A percentile compares a stretch with the other conserved stretches of the same genome.
These are phyloP conservation scores for Gastrophysa polygoni DNA, from an alignment of 2,888 invertebrate genomes.

Conservation along the genomic window DNA sequence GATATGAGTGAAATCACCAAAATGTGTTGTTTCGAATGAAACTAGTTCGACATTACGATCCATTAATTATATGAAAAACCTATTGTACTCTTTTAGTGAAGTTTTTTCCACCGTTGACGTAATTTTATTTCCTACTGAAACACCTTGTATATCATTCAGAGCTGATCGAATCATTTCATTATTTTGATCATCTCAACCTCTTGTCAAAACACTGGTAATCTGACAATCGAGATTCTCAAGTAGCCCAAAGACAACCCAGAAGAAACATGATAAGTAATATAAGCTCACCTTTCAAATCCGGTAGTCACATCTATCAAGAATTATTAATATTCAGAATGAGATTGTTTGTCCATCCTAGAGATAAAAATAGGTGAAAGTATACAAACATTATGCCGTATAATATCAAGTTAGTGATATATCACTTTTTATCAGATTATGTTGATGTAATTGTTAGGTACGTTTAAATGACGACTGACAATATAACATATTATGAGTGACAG, in stretches of 20 bases:
- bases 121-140: too few species aligned
- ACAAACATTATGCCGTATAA: slow-evolving; percentile 19
- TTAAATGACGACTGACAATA: slow-evolving; percentile 15
- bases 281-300: not conserved
- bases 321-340: slow-evolving; percentile 11
- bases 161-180: too few species aligned
- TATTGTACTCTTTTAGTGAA: too few species aligned
- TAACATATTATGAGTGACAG: not conserved
- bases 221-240: not conserved
- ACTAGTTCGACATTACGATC: too few species aligned
- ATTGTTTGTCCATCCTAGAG: slow-evolving; percentile 7
- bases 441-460: slow-evolving; percentile 26
- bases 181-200: too few species aligned
- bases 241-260: not conserved
- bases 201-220: not conserved
- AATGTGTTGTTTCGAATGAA: too few species aligned
- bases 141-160: too few species aligned
- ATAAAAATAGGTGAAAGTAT: slow-evolving; percentile 22
- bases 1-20: too few species aligned
- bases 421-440: slow-evolving; percentile 25
- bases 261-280: not conserved
- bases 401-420: slow-evolving; percentile 25
- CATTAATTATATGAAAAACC: too few species aligned
- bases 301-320: slow-evolving; percentile 1
- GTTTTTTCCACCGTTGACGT: too few species aligned